Conservation (phyloP, 2,113 vertebrate genomes). For the Oceanodroma tethys region DNA sequence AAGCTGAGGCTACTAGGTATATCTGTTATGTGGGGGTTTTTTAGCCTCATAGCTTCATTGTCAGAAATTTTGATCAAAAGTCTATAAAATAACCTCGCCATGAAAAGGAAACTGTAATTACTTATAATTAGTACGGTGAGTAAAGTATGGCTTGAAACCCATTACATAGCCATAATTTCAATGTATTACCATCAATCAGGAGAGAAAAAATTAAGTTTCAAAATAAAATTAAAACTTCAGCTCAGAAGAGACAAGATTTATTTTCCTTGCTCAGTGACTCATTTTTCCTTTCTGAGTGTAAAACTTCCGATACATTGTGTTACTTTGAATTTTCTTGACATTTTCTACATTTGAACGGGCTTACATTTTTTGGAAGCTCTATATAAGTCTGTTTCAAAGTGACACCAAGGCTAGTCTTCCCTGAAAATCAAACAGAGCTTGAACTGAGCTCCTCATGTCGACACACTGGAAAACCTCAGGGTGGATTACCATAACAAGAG, state of each 20-base stretch:
- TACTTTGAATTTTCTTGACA: neutral
- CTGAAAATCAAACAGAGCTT: neutral
- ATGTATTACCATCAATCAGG: constrained; percentile 7
- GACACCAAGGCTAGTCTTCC: neutral
- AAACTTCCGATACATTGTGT: neutral
- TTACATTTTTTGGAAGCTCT: neutral
- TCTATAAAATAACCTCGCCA: constrained; percentile 41
- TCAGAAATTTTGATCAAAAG: constrained; percentile 42
- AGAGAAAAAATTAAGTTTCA: constrained; percentile 8
- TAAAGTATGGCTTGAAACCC: constrained; percentile 31
- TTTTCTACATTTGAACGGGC: neutral
- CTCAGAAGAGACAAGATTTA: neutral
- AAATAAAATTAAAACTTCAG: constrained; percentile 28
- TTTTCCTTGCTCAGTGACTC: neutral
- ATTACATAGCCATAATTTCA: constrained; percentile 29
- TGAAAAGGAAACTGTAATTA: constrained; percentile 50
- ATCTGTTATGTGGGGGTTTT: neutral
- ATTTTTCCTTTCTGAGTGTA: neutral
- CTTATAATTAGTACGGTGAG: constrained; percentile 33
- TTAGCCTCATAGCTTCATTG: neutral
- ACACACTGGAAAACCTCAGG: neutral
- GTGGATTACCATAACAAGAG: neutral
- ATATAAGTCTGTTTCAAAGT: neutral
- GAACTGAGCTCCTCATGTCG: neutral
- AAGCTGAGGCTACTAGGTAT: neutral